Evolutionary conservation across 2,113 vertebrate genomes (phyloP), one percentile per base, ranked within the genome.

Genomic region (Willisornis vidua): DNA sequence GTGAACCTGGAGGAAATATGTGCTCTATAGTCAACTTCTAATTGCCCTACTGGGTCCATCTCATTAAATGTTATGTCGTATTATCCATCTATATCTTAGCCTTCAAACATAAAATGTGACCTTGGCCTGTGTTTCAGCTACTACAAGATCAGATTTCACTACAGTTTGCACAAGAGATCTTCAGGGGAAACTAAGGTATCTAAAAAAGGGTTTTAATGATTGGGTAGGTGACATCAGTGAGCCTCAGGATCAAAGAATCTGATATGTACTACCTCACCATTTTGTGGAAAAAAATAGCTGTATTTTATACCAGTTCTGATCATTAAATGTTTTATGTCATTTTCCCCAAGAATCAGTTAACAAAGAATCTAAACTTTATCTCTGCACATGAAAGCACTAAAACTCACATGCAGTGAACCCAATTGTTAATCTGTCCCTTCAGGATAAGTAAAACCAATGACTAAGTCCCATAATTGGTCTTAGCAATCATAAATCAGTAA

Each of bases 1-100:
- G 57, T 82, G 87, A 95, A 93, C 55, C 68, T 90, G 55, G 55
- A 92, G 82, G 82, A 94, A 80, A 66, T 83, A 80, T 4, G 26
- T 77, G 26, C 79, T 90, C 48, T 86, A 23, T 48, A 83, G 79
- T 88, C 78, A 84, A 81, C 26, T 96, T 67, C 52, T 96, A 93
- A 96, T 97, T 93, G 72, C 45, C 59, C 79, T 93, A 37, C 89
- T 79, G 79, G 68, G 48, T 51, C 91, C 67, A 74, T 91, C 67
- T 91, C 79, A 90, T 96, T 92, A 87, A 80, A 80, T 41, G 57
- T 89, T 94, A 81, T 96, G 65, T 87, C 83, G 84, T 80, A 59
- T 88, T 92, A 92, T 67, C 83, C 52, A 48, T 55, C 76, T 78
- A 29, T 88, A 89, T 57, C 71, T 76, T 94, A 85, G 67, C 28